Base-by-base conservation (phyloP, 2,113 vertebrate species). In the Podiceps cristatus region DNA sequence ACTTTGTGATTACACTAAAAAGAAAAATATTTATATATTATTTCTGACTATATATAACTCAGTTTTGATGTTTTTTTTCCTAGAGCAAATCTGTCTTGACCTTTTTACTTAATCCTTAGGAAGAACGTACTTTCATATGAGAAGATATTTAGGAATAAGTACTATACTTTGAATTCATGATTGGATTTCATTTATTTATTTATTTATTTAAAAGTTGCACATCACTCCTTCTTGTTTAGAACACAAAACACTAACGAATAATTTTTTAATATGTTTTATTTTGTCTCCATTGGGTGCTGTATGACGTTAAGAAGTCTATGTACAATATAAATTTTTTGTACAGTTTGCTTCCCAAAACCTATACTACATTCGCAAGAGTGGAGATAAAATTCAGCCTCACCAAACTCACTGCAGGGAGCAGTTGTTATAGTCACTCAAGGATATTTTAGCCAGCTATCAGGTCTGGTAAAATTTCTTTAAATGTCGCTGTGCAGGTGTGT, bases 251-350 rank as follows among this genome's bases (percentile, higher is more conserved):
- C n/a, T 29, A 67, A 24, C 8, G 3, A 40, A 49, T 6, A 58
- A 0, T 0, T 13, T 44, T 50, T 63, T 42, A 27, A 29, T n/a
- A 27, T 23, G 47, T 74, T 75, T 27, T 25, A 3, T 52, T 81
- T 83, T 85, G 5, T 60, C 29, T 78, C 1, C 25, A 13, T 13
- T 60, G 0, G 3, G 3, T 86, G 4, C 2, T 58, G 15, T 58
- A 11, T 49, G 56, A 44, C 79, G 29, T 11, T 50, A 60, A 76
- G 27, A 80, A 13, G 18, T 37, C n/a, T 49, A 15, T 5, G 45
- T 13, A 25, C 5, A 24, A 17, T 20, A 33, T 33, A 44, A 24
- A 0, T 2, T 27, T 2, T 27, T 35, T 49, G 3, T 42, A 45
- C 7, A 8, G 14, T 42, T 71, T 74, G 1, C 5, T 72, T 90